Base-by-base conservation (phyloP, 2,797 vertebrate genomes). In the Leuciscus waleckii region DNA sequence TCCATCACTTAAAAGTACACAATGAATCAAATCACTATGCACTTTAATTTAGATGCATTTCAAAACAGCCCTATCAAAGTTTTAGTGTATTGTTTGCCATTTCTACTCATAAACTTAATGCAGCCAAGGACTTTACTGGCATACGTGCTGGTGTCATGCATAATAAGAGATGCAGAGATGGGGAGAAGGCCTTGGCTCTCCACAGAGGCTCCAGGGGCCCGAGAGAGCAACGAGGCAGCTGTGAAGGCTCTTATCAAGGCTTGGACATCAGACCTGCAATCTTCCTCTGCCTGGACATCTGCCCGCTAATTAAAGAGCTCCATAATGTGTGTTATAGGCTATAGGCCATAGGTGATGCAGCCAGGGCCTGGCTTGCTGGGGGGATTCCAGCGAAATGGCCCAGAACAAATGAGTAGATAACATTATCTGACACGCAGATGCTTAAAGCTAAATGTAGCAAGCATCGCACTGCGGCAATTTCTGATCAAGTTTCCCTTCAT, bases 271-370 rank as follows among this genome's bases (percentile, higher is more conserved):
- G 84, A 71, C 73, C 61, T 65, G 70, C 81, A 82, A 76, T 77
- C 75, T 90, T 21, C 46, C 89, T 51, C 5, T 39, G 65, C 75
- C 49, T 78, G 76, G 87, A 86, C 73, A 79, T 82, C 58, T 75
- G 81, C 63, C 70, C 79, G 76, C 14, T 89, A 89, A 91, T 91
- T 90, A 90, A 54, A 83, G 61, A 84, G 76, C 63, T 75, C 35
- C 23, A 83, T 26, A 29, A 49, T 69, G 67, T 83, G 83, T 79
- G 13, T 35, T 79, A 23, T 32, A 63, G 46, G 37, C 32, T 49
- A 49, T 17, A 70, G 49, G 71, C 19, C 65, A 14, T 68, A 80
- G 61, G 26, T 46, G 26, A 49, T 46, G 29, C 32, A 49, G 19
- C 3, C 17, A 67, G 19, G 11, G 78, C 17, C 29, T 51, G 26